phyloP scores from a whole-genome alignment of 2,113 vertebrate species.

The Charadrius vociferus region DNA sequence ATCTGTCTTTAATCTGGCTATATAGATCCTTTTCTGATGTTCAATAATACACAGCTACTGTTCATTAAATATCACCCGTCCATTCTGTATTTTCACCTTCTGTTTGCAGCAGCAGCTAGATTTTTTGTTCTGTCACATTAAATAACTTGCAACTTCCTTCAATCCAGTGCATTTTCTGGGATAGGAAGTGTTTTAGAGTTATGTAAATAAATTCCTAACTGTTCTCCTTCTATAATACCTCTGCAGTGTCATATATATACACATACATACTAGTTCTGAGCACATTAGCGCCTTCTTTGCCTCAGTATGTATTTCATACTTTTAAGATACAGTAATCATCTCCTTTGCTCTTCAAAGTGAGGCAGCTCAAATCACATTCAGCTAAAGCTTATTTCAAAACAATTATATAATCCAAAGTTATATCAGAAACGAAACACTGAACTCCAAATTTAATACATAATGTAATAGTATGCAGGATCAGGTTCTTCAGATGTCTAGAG shows the following conservation, averaged over 20 bases:
- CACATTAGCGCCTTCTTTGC: not conserved
- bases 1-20: constrained; percentile 67
- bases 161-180: not conserved
- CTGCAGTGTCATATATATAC: not conserved
- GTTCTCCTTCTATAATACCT: not conserved
- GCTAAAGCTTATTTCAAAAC: not conserved
- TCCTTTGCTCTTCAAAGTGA: not conserved
- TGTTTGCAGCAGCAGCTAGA: not conserved
- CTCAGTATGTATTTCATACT: not conserved
- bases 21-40: constrained; percentile 52
- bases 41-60: constrained; percentile 51
- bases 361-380: not conserved
- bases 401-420: not conserved
- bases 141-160: not conserved
- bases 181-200: not conserved
- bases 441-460: not conserved
- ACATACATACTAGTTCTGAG: not conserved
- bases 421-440: not conserved
- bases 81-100: constrained; percentile 1
- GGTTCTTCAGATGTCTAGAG: not conserved
- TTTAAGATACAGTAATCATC: not conserved
- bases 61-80: constrained; percentile 65
- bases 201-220: not conserved
- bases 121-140: constrained; percentile 16
- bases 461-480: not conserved